Evolutionary conservation across 37 sponge, comb jelly and placozoan genomes (phyloP), one percentile per base, ranked within the genome.

Genomic region (Halichondria panicea): DNA sequence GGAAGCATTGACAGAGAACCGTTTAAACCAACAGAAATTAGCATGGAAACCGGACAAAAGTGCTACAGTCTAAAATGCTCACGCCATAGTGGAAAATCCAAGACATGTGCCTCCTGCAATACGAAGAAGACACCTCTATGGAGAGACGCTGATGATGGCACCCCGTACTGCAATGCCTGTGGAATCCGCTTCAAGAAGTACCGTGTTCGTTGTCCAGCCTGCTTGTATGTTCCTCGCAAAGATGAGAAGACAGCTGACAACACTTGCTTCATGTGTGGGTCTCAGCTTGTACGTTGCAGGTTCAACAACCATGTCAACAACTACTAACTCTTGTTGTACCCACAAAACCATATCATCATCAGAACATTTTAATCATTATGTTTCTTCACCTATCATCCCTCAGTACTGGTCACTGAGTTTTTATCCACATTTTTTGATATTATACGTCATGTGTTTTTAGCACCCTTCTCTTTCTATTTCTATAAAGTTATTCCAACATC

Each of bases 141-240:
- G 92, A 52, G 92, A 25, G 92, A 92, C 55, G 63, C 92, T 0
- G 92, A 92, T 32, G 92, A 92, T 72, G 92, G 92, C 18, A 92
- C 75, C 15, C 88, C 92, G 3, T 87, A 86, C 55, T 92, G 92
- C 77, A 92, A 92, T 37, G 92, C 92, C 30, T 92, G 92, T 44
- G 92, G 92, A 13, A 92, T 92, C 42, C 70, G 92, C 8, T 92
- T 87, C 72, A 82, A 78, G 44, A 86, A 87, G 76, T 92, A 92
- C 45, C 82, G 74, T 12, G 45, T 74, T 1, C 74, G 83, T 28
- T 92, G 92, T 45, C 57, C 84, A 22, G 50, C 38, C 11, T 92
- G 92, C 62, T 52, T 15, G 6, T 92, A 87, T 50, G 74, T 92
- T 31, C 92, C 92, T 41, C 80, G 87, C 34, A 92, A 92, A 56